Conservation (phyloP, 2,888 invertebrate species). For the Anticlea derivata region DNA sequence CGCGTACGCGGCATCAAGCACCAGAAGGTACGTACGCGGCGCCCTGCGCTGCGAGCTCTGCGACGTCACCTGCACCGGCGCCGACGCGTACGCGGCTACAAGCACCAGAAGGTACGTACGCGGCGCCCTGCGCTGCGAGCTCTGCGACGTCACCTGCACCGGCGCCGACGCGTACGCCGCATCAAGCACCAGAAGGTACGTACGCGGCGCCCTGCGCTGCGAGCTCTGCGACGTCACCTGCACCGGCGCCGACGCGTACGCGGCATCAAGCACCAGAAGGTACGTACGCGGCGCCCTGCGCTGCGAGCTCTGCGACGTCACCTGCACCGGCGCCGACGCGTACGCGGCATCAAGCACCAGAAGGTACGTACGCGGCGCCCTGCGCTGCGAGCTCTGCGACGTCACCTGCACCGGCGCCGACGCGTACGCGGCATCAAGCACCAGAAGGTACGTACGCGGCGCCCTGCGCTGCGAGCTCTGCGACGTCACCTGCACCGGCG, state of each 20-base stretch:
- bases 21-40: too few species aligned
- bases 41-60: slow-evolving; percentile 97
- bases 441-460: too few species aligned
- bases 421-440: slow-evolving; percentile 97
- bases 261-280: too few species aligned
- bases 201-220: slow-evolving; percentile 82
- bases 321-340: slow-evolving; percentile 99
- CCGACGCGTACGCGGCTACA: slow-evolving; percentile 93
- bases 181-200: too few species aligned
- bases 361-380: too few species aligned
- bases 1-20: too few species aligned
- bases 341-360: slow-evolving; percentile 82
- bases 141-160: too few species aligned
- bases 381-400: too few species aligned
- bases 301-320: slow-evolving; percentile 99
- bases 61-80: slow-evolving; percentile 99
- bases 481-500: slow-evolving; percentile 47
- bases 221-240: slow-evolving; percentile 29
- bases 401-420: slow-evolving; percentile 99
- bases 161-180: slow-evolving; percentile 99
- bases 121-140: too few species aligned
- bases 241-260: slow-evolving; percentile 58
- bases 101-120: slow-evolving; percentile 27
- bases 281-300: slow-evolving; percentile 87
- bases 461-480: slow-evolving; percentile 22